Percentiles rank a stretch among this genome's conserved stretches.
These are phyloP conservation scores for Hirudo medicinalis DNA, from an alignment of 1,140 invertebrate genomes.

Conservation along the genomic window DNA sequence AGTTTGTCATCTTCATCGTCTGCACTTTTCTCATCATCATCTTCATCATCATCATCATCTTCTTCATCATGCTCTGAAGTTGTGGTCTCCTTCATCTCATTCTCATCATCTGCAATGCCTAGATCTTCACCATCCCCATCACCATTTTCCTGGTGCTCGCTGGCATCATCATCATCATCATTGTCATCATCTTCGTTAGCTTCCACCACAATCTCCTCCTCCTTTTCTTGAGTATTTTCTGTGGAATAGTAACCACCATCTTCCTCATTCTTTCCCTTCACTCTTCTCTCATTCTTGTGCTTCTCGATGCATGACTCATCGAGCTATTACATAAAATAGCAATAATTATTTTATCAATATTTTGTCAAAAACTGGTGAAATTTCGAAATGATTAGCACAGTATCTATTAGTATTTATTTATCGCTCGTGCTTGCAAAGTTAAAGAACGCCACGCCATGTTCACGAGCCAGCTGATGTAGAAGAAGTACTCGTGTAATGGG, in stretches of 20 bases:
- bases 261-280: slow-evolving; percentile 32
- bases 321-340: slow-evolving; percentile 26
- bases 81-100: slow-evolving; percentile 26
- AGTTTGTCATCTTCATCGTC: slow-evolving; percentile 24
- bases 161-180: slow-evolving; percentile 22
- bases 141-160: slow-evolving; percentile 39
- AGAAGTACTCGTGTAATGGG: no score
- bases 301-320: slow-evolving; percentile 36
- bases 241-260: slow-evolving; percentile 14
- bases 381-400: no score
- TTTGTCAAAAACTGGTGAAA: no score
- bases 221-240: slow-evolving; percentile 26
- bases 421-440: no score
- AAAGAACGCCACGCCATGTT: no score
- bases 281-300: slow-evolving; percentile 41
- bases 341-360: no score
- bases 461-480: no score
- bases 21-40: slow-evolving; percentile 9
- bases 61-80: slow-evolving; percentile 12
- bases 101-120: slow-evolving; percentile 35
- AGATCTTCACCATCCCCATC: slow-evolving; percentile 34
- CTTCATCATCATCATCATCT: slow-evolving; percentile 5
- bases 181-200: slow-evolving; percentile 16
- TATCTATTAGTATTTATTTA: no score
- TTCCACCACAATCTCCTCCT: slow-evolving; percentile 20